Evolutionary conservation across 1,140 invertebrate species (phyloP), one percentile per base, ranked within the genome.

Genomic region (Drosophila subobscura): DNA sequence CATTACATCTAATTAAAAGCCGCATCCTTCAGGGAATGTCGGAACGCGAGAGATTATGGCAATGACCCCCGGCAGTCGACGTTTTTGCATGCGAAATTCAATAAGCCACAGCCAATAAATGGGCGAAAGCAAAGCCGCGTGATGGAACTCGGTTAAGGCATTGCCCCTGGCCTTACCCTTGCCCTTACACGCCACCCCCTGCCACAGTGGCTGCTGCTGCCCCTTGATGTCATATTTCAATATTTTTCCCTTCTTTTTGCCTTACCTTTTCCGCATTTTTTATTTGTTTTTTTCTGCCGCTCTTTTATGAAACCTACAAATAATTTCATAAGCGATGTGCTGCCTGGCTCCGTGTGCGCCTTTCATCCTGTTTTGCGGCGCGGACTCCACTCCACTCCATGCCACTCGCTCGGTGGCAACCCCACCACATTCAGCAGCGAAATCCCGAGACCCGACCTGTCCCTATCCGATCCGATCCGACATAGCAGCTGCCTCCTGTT

Each of bases 1-100:
- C 74, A 81, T 81, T 81, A 88, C 55, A 72, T 78, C 74, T 88
- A 86, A 86, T 81, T 81, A 88, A 78, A 86, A 86, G 75, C 71
- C 52, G 58, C 60, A 16, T 51, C 42, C 40, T 59, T 57, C 60
- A 47, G 74, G 66, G 72, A 40, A 23, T 14, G 20, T 29, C 60
- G 23, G 51, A 45, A 45, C 40, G 12, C 5, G 5, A 6, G 33
- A 37, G 33, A 37, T 37, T 37, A 46, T 59, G 5, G n/a, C 54
- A 29, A 16, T 20, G 16, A 16, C 20, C 40, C 10, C 16, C 16
- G 1, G 16, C 16, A 20, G 16, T 20, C 4, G 22, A 22, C 20
- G 37, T 14, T 20, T 14, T 68, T 42, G 4, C 16, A 50, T 63
- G 59, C 25, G 50, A 50, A 58, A 61, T 75, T 67, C 57, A 67